Evolutionary conservation across 2,113 vertebrate species (phyloP), one percentile per base, ranked within the genome.

Genomic region (Copsychus sechellarum): DNA sequence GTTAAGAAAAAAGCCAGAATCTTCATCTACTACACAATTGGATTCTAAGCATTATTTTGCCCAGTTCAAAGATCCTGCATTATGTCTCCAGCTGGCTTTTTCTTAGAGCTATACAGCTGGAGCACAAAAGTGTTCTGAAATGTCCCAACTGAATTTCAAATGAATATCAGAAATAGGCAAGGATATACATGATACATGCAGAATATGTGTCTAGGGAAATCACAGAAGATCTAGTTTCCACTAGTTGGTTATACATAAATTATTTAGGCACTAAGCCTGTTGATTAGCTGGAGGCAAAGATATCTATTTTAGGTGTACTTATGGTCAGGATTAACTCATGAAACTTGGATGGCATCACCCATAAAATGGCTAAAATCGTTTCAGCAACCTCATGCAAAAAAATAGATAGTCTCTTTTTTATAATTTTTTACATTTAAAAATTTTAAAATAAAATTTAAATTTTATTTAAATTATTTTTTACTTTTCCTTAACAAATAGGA

Each of bases 101-200:
- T 61, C 94, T 94, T 78, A 69, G 69, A 92, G 92, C 88, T 86
- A 36, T 61, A 71, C 82, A 96, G 93, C 88, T 92, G 76, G 85
- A 96, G 90, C 74, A 90, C 53, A 34, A 74, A 95, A 96, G 76
- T 61, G 72, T 92, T 96, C 76, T 90, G 85, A 93, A 94, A 96
- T 54, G 76, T 94, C 95, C 96, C 96, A 90, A 48, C 43, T 95
- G 96, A 93, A 97, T 97, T 96, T 94, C 88, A 96, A 96, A 96
- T 81, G 93, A 95, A 56, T 81, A 95, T 96, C 92, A 96, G 90
- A 96, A 96, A 96, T 95, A 96, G 92, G 65, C 92, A 94, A 86
- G 56, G 88, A 94, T 96, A 95, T 92, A 92, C 96, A 96, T 95
- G 95, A 92, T 96, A 93, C 92, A 96, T 95, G 92, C 60, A 5